Conservation (phyloP, 2,888 invertebrate species). For the Cataglyphis albicans region DNA sequence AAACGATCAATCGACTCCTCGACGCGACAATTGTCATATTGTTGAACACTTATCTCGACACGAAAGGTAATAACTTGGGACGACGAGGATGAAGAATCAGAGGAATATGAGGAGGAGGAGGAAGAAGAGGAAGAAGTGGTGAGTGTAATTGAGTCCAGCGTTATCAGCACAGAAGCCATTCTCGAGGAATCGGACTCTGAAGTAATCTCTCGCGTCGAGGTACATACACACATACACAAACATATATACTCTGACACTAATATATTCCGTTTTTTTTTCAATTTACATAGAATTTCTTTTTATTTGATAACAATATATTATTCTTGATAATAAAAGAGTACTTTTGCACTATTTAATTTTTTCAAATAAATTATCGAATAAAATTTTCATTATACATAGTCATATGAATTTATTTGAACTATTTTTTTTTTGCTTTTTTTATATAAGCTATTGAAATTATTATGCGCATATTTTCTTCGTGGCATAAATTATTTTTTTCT, state of each 20-base stretch:
- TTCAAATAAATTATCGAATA: slow-evolving; percentile 9
- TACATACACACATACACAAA: slow-evolving; percentile 79
- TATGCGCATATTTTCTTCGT: not conserved
- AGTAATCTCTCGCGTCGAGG: slow-evolving; percentile 77
- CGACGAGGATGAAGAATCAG: slow-evolving; percentile 57
- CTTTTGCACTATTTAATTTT: not conserved
- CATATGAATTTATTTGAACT: slow-evolving; percentile 23
- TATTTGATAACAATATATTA: not conserved
- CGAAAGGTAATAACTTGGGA: slow-evolving; percentile 66
- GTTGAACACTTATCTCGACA: slow-evolving; percentile 61
- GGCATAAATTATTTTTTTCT: slow-evolving; percentile 68
- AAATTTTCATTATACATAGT: not conserved
- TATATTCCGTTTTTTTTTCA: not conserved
- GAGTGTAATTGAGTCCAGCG: slow-evolving; percentile 80
- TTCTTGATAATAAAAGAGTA: not conserved
- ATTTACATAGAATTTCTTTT: not conserved
- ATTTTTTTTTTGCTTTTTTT: not conserved
- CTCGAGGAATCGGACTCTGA: slow-evolving; percentile 79
- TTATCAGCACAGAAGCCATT: slow-evolving; percentile 75
- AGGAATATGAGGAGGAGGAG: slow-evolving; percentile 69
- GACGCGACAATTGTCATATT: slow-evolving; percentile 53
- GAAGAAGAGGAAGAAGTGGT: slow-evolving; percentile 79
- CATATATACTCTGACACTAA: slow-evolving; percentile 20
- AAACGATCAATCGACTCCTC: slow-evolving; percentile 32
- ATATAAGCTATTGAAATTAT: not conserved